Evolutionary conservation across 2,888 invertebrate species (phyloP).

Genomic region (Scelioninae gen. 2): DNA sequence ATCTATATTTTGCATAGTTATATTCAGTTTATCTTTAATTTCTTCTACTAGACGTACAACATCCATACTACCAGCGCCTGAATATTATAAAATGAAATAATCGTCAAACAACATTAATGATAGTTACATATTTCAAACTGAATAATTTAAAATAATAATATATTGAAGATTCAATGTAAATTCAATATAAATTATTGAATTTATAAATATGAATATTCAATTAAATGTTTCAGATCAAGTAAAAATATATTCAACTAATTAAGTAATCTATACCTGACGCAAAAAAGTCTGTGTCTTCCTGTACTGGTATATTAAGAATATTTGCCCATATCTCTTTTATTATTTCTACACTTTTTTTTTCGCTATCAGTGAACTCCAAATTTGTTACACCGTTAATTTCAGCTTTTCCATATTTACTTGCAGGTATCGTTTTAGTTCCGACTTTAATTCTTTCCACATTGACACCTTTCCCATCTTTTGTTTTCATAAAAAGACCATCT

Average conservation of each 20-base stretch:
- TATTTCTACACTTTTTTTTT: conserved; percentile 81
- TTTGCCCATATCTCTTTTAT: conserved; percentile 87
- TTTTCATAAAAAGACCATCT: conserved; percentile 87
- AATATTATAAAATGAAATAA: conserved; percentile 71
- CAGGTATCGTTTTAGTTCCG: conserved; percentile 88
- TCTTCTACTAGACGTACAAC: conserved; percentile 95
- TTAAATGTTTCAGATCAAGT: too few relatives aligned
- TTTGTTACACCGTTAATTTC: conserved; percentile 76
- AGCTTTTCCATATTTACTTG: conserved; percentile 83
- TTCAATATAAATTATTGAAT: too few relatives aligned
- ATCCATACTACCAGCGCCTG: conserved; percentile 95
- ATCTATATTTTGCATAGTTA: conserved; percentile 90
- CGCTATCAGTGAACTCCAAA: conserved; percentile 84
- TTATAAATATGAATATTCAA: too few relatives aligned
- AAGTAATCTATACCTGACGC: conserved; percentile 79
- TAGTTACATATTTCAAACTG: too few relatives aligned
- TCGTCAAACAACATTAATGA: too few relatives aligned
- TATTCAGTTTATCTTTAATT: conserved; percentile 86
- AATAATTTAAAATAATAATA: too few relatives aligned
- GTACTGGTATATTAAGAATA: conserved; percentile 85
- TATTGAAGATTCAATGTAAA: too few relatives aligned
- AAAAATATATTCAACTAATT: too few relatives aligned
- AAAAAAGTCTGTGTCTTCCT: conserved; percentile 92
- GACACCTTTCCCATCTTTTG: conserved; percentile 87
- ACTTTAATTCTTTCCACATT: conserved; percentile 87